Conservation (phyloP, 1,140 invertebrate genomes). For the Drosophila mojavensis region DNA sequence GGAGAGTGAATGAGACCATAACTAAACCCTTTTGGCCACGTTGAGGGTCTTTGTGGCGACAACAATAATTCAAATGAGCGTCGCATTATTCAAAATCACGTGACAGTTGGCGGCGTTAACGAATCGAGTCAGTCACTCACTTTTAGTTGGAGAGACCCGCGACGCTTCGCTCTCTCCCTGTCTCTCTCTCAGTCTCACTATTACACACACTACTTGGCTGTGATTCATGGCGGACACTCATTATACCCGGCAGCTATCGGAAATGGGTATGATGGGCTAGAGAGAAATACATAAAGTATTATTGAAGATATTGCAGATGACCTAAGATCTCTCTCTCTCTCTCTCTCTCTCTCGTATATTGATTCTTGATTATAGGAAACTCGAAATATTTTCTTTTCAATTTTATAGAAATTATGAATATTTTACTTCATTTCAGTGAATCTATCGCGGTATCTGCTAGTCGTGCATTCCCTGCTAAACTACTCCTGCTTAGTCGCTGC, state of each 20-base stretch:
- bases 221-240: slow-evolving; percentile 69
- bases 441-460: no score
- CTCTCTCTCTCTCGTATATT: no score
- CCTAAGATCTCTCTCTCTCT: no score
- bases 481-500: background rate
- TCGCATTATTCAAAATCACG: slow-evolving; percentile 71
- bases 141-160: background rate
- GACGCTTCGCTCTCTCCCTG: background rate
- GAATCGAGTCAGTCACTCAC: slow-evolving; percentile 53
- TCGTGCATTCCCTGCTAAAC: no score
- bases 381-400: no score
- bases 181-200: background rate
- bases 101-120: slow-evolving; percentile 66
- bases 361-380: no score
- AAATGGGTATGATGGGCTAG: no score
- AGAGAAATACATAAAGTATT: no score
- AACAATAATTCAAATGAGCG: slow-evolving; percentile 78
- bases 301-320: no score
- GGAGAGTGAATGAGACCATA: slow-evolving; percentile 1
- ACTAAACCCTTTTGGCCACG: slow-evolving; percentile 45
- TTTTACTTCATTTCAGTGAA: no score
- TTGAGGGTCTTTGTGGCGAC: slow-evolving; percentile 48
- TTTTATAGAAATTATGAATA: no score
- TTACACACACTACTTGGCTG: slow-evolving; percentile 48
- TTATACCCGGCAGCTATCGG: background rate